Evolutionary conservation across 2,113 vertebrate genomes (phyloP), one percentile per base, ranked within the genome.

Genomic region (Orthochromis indermauri): DNA sequence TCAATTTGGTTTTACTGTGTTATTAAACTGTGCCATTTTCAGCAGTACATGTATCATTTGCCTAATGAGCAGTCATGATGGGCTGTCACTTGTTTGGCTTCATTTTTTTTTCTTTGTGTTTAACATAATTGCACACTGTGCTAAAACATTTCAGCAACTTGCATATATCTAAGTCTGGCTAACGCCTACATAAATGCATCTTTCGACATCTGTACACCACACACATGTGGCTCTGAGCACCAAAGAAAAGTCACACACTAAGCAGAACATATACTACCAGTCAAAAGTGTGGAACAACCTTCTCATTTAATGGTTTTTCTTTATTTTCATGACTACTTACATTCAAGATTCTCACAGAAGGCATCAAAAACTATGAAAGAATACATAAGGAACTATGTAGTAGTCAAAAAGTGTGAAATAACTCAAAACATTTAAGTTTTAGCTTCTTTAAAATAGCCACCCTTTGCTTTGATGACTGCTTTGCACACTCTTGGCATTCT

Each of bases 41-140:
- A 82, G 55, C 78, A 45, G 28, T 14, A 37, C 61, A 59, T 82
- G 81, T 49, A 37, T 85, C 71, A 35, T 85, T 86, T 55, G 47
- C 83, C 81, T 90, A 88, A 90, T 85, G 81, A 88, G 59, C 42
- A 82, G 73, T 51, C 35, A 82, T 80, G 66, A 85, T 81, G 54
- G 53, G 37, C 47, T 59, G 47, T 66, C 71, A 88, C 42, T 88
- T 63, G 51, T 82, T 53, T 86, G 35, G 37, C 40, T 90, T 28
- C 33, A 53, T 61, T 28, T 12, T 49, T 37, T 68, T 40, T 5
- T 2, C 35, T 14, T 68, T 37, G 4, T 14, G 19, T 68, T 68
- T 57, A 68, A 57, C 11, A 9, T 55, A 11, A 63, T 6, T 51
- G n/a, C 7, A 51, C 7, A 61, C 53, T 10, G 40, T 73, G 37